A percentile compares a stretch with the other conserved stretches of the same genome.
phyloP scores from a whole-genome alignment of 2,113 vertebrate genomes.

The Pionites leucogaster region DNA sequence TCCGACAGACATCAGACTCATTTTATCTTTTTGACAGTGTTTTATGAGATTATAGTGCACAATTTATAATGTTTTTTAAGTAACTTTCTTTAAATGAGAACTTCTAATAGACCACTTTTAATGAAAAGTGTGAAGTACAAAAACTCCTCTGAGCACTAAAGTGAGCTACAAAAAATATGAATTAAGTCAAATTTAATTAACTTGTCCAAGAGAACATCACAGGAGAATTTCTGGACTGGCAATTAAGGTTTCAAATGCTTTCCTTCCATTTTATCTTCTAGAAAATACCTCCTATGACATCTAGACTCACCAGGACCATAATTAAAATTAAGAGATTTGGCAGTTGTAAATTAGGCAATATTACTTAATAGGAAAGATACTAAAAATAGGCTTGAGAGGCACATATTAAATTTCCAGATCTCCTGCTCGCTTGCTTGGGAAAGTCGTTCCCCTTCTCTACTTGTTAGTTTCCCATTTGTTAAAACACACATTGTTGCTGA shows the following conservation, averaged over 20 bases:
- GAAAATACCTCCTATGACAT: background rate
- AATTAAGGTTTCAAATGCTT: background rate
- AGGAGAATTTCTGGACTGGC: background rate
- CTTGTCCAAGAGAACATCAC: background rate
- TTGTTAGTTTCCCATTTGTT: background rate
- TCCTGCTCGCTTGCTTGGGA: background rate
- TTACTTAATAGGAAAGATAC: background rate
- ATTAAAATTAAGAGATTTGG: background rate
- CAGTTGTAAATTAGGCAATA: background rate
- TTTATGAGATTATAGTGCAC: background rate
- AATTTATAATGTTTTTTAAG: background rate
- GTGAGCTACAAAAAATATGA: background rate
- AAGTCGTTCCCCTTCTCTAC: background rate
- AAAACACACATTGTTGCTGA: background rate
- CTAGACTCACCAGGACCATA: background rate
- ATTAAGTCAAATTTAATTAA: background rate
- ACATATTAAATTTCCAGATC: background rate
- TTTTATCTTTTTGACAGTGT: background rate
- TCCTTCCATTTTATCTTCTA: background rate
- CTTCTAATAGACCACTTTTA: background rate
- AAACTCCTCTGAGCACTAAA: background rate
- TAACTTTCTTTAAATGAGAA: background rate
- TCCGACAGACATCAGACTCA: background rate
- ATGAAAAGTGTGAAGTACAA: background rate
- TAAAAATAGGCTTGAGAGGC: background rate